Conservation (phyloP, 2,797 vertebrate genomes). For the Cossypha caffra region DNA sequence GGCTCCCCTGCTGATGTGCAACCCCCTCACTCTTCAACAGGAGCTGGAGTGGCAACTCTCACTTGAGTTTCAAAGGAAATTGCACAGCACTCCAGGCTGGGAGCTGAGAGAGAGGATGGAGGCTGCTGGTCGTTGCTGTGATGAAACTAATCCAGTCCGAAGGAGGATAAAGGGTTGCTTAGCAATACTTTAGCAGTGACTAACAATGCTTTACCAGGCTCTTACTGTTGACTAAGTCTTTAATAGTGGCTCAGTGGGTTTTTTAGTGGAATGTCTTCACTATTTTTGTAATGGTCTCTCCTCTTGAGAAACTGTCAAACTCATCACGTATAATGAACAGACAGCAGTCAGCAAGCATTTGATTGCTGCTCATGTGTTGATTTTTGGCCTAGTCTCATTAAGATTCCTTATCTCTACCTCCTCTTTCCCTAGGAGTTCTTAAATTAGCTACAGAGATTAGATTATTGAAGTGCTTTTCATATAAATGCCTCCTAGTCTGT, state of each 20-base stretch:
- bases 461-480: conserved; percentile 55
- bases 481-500: not conserved
- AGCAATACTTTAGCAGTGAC: conserved; percentile 51
- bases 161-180: conserved; percentile 68
- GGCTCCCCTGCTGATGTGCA: not conserved
- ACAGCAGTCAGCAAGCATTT: conserved; percentile 37
- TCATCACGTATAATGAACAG: conserved; percentile 51
- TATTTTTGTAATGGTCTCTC: conserved; percentile 24
- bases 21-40: not conserved
- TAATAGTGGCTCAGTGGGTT: conserved; percentile 42
- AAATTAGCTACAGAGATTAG: conserved; percentile 58
- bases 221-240: conserved; percentile 42
- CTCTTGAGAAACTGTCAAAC: conserved; percentile 60
- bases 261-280: conserved; percentile 24
- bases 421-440: conserved; percentile 46
- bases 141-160: conserved; percentile 42
- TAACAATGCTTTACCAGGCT: conserved; percentile 52
- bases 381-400: conserved; percentile 58
- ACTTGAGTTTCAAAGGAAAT: conserved; percentile 13
- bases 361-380: conserved; percentile 42
- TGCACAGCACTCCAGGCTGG: not conserved
- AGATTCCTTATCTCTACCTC: conserved; percentile 60
- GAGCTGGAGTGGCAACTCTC: not conserved
- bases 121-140: not conserved
- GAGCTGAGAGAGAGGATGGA: not conserved